Base-by-base conservation (phyloP, 2,797 vertebrate species). In the Rousettus madagascariensis region DNA sequence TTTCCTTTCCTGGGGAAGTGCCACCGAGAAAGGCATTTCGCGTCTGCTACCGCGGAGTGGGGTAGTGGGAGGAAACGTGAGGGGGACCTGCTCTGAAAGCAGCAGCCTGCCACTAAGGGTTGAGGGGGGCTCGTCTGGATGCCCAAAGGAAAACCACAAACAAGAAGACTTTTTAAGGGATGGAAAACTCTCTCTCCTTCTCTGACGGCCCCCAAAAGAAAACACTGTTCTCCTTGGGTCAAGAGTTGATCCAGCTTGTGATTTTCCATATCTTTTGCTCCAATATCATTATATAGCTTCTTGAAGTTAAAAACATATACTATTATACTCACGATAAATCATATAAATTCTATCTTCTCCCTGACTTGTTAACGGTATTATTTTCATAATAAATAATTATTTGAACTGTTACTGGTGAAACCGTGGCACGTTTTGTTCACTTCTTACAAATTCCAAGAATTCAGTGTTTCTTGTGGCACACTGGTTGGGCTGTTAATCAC, bases 301-400 rank as follows among this genome's bases (percentile, higher is more conserved):
- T 95, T 74, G 12, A 97, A 51, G 77, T n/a, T 83, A 72, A 94
- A 96, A 92, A 63, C 51, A 93, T 4, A 86, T 26, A 77, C 53
- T 66, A 78, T 46, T 86, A 86, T 9, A 38, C 17, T 63, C 33
- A 53, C 57, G 82, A 97, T 71, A 83, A 93, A 95, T 69, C 95
- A 78, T 57, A 57, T 63, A 79, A 91, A 95, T 95, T 95, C 83
- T 78, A 24, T 92, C 92, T 92, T 86, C 91, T 55, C 22, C 36
- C 88, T 72, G 69, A 92, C 90, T 87, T 79, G 74, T 57, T 86
- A 82, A 92, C 20, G 43, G 71, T 91, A 78, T 92, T 89, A 90
- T 96, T 95, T 97, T 89, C 96, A 95, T 65, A 95, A 90, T 86
- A 96, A 97, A 95, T 95, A 97, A 96, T 86, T 91, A 65, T 80